phyloP scores from a whole-genome alignment of 2,888 invertebrate genomes.

The Holacanthella duospinosa region DNA sequence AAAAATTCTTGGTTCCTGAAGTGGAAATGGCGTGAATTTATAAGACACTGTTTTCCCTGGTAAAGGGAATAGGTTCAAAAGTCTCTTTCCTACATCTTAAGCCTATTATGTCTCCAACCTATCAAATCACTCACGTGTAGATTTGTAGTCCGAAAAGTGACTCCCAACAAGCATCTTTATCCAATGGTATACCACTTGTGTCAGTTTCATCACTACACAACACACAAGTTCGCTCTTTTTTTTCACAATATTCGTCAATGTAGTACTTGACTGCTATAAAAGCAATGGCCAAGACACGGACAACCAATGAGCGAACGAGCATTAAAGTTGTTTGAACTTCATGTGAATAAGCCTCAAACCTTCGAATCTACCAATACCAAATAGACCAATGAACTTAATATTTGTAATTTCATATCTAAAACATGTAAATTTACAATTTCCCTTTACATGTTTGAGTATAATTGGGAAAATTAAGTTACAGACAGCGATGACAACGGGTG shows the following conservation, averaged over 20 bases:
- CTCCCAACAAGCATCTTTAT: conserved; percentile 23
- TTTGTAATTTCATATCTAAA: too few species aligned
- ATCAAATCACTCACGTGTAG: conserved; percentile 16
- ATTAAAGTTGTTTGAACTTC: conserved; percentile 17
- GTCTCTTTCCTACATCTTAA: too few species aligned
- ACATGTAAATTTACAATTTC: neutral
- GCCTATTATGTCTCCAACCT: too few species aligned
- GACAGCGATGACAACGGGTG: conserved; percentile 17
- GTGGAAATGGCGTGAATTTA: neutral
- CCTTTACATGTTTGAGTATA: too few species aligned
- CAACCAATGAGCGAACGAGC: conserved; percentile 20
- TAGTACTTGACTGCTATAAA: conserved; percentile 18
- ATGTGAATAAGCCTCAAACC: conserved; percentile 19
- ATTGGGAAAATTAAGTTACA: conserved; percentile 25
- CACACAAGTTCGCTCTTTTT: conserved; percentile 12
- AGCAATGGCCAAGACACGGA: conserved; percentile 22
- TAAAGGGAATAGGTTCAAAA: too few species aligned
- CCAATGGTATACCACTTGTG: neutral
- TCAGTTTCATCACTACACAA: conserved; percentile 9
- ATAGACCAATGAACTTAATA: neutral
- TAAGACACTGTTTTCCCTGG: too few species aligned
- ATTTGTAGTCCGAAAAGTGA: conserved; percentile 24
- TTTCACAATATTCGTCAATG: conserved; percentile 15
- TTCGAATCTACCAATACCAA: conserved; percentile 18
- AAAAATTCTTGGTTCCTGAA: too few species aligned